Conservation (phyloP, 2,888 invertebrate genomes). For the Philonicus albiceps region DNA sequence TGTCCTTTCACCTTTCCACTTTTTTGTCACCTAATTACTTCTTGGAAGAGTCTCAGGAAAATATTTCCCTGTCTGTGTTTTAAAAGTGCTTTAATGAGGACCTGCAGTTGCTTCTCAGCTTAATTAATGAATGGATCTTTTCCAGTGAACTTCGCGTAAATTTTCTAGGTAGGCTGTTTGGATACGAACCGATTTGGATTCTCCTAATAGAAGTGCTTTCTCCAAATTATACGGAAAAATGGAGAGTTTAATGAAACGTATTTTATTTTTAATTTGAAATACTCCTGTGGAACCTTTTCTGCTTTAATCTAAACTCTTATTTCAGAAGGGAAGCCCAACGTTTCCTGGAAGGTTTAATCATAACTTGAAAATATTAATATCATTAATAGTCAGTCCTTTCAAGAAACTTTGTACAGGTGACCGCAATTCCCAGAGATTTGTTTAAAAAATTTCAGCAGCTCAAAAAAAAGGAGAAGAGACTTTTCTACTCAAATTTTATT, state of each 20-base stretch:
- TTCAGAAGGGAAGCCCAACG: not conserved
- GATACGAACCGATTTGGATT: not conserved
- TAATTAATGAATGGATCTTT: constrained; percentile 5
- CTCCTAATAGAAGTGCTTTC: not conserved
- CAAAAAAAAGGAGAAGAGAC: not conserved
- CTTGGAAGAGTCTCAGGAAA: not conserved
- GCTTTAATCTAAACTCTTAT: not conserved
- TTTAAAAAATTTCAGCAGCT: not conserved
- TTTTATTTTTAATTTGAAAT: not conserved
- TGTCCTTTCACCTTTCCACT: not conserved
- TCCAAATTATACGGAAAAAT: not conserved
- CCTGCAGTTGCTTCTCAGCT: not conserved
- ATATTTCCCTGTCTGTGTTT: not conserved
- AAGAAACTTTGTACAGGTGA: not conserved
- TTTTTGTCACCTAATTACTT: not conserved
- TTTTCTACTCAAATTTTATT: not conserved
- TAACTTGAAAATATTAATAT: not conserved
- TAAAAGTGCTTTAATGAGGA: not conserved
- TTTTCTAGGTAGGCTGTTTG: not conserved
- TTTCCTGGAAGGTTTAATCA: not conserved
- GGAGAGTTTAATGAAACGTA: not conserved
- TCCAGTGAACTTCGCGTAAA: not conserved
- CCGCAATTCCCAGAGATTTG: not conserved
- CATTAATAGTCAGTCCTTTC: not conserved
- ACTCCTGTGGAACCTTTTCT: not conserved